phyloP scores from a whole-genome alignment of 2,888 invertebrate genomes.

The Troides helena region DNA sequence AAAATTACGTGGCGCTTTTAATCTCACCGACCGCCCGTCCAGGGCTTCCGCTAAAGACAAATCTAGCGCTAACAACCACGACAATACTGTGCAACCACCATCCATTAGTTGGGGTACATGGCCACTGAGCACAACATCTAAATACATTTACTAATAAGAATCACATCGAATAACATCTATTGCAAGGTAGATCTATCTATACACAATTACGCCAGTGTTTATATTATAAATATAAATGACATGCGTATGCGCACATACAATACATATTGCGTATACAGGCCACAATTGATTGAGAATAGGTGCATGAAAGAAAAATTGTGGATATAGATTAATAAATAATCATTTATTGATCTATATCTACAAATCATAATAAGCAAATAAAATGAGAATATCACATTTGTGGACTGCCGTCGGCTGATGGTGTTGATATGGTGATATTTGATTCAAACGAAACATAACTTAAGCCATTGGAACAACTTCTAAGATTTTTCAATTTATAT shows the following conservation, averaged over 20 bases:
- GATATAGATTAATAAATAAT: slow-evolving; percentile 25
- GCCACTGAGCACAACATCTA: slow-evolving; percentile 41
- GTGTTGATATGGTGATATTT: neutral
- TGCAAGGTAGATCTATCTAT: slow-evolving; percentile 39
- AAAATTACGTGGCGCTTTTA: slow-evolving; percentile 55
- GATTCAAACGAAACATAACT: slow-evolving; percentile 18
- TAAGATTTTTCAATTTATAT: too few relatives aligned
- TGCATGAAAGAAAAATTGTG: neutral
- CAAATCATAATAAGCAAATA: slow-evolving; percentile 20
- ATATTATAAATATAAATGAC: slow-evolving; percentile 45
- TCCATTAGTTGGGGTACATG: slow-evolving; percentile 42
- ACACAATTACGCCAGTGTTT: slow-evolving; percentile 74
- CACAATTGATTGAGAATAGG: neutral
- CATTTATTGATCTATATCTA: slow-evolving; percentile 18
- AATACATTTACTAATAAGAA: slow-evolving; percentile 25
- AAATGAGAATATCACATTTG: slow-evolving; percentile 2
- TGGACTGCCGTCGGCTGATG: neutral
- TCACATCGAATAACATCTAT: slow-evolving; percentile 33
- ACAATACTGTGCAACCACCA: slow-evolving; percentile 49
- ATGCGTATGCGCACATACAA: slow-evolving; percentile 44
- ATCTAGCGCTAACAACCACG: slow-evolving; percentile 38
- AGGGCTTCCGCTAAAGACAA: slow-evolving; percentile 34
- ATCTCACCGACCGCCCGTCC: slow-evolving; percentile 34
- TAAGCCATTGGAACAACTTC: neutral
- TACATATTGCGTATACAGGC: slow-evolving; percentile 12